Evolutionary conservation across 1,140 invertebrate genomes (phyloP), one percentile per base, ranked within the genome.

Genomic region (Mactra quadrangularis): DNA sequence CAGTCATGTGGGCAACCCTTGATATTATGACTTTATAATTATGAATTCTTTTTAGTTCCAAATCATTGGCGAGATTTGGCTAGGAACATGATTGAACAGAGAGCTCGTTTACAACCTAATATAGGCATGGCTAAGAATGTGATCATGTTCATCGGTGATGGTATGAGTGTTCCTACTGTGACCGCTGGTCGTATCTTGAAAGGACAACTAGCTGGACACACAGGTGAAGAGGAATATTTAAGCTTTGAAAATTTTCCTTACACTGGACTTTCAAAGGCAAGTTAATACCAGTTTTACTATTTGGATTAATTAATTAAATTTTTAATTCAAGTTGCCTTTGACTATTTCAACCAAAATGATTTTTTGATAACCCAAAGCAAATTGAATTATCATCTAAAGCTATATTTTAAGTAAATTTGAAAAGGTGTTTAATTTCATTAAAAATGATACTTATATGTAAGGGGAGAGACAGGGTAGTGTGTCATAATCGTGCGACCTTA

Each of bases 141-240:
- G 0, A 97, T 99, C 31, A 84, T 99, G 0, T 99, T 99, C 89
- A 93, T 99, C 15, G 98, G 97, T 0, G 97, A 99, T 90, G 98
- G 98, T 0, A 98, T 99, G 97, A 97, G 97, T 7, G 94, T 97
- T 0, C 96, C 97, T 41, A 98, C 97, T 0, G 94, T 97, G 22
- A 97, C 97, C 0, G 97, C 97, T 0, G 95, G 96, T 0, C 94
- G 98, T 76, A 96, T 97, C 66, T 93, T 95, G 70, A 94, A 95
- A 87, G 96, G 96, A 0, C 96, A 96, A 87, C 90, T 92, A 0
- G 53, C 90, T 2, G 94, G 94, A 0, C 83, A 86, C 25, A 93
- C 94, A 15, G 96, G 96, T 0, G 96, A 97, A 92, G 96, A 96
- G 84, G 91, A 92, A 41, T 89, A 95, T 52, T 92, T 97, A 29